Base-by-base conservation (phyloP, 2,888 invertebrate genomes). In the Brachyptera risi region DNA sequence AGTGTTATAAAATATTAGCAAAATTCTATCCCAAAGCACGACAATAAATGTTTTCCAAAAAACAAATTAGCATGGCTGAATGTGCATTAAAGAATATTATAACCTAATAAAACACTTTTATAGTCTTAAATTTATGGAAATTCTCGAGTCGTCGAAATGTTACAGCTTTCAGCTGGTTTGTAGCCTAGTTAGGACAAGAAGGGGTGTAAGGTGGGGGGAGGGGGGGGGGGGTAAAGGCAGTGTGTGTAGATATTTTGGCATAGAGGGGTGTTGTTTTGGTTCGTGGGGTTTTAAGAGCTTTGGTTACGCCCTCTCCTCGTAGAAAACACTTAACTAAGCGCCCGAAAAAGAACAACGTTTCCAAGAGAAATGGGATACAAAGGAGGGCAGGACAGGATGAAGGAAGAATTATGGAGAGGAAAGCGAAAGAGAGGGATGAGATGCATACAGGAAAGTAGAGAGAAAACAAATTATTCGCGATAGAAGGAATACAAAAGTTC, bases 361-460 rank as follows among this genome's bases (percentile, higher is more conserved):
- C 17, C 44, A 44, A 44, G 44, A 44, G 44, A 44, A 44, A 44
- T 44, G 44, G 44, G 17, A 3, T 4, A 11, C 44, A 44, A 44
- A 44, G 44, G 21, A 44, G 44, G 44, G 44, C 44, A 44, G 44
- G 44, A 44, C 44, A 44, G 44, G 44, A 44, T 44, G 44, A 44
- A 44, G 44, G 44, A 44, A 44, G 44, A 44, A 44, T 44, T 44
- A 44, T 44, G 44, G 44, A 19, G 44, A 19, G 21, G 19, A 44
- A 21, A 44, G 44, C n/a, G 40, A 40, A n/a, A n/a, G 40, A 40
- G 40, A 40, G 44, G 21, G 21, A 3, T 19, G 44, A 44, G 19
- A 44, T 11, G 31, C 7, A 31, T 5, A 31, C n/a, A n/a, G n/a
- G n/a, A n/a, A n/a, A n/a, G n/a, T n/a, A n/a, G n/a, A n/a, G n/a